Evolutionary conservation across 1,140 invertebrate species (phyloP), one percentile per base, ranked within the genome.

Genomic region (Druon quercuslanigerum): DNA sequence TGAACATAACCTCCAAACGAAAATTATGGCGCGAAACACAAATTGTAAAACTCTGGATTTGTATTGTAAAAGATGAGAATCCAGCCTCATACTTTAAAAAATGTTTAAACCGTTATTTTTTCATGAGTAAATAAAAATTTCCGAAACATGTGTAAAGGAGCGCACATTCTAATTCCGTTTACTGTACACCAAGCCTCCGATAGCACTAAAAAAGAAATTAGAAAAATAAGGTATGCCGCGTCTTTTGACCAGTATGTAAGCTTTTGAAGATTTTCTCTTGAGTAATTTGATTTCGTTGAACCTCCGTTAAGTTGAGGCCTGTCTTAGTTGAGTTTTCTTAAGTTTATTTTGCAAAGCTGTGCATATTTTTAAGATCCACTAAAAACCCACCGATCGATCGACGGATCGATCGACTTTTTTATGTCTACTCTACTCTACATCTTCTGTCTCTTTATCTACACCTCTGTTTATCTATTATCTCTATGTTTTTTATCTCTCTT

Each of bases 321-420:
- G 73, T 83, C 78, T 79, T 84, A 79, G 20, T 73, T 16, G 77
- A 83, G 74, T 83, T 79, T 78, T 14, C 66, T 84, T 78, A 70
- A 76, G 81, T 81, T 83, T 86, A 77, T 70, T 74, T 87, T 85
- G 84, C 82, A 84, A 54, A 87, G 86, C 86, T 83, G 70, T 82
- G 78, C 66, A 33, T 25, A 71, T 70, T 17, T 54, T 6, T 54
- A 17, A 54, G 8, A 17, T 54, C 52, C 52, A 54, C n/a, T n/a
- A 9, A 54, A 33, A 54, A 3, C 52, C 52, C n/a, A 54, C 2
- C 4, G 52, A 17, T 54, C 52, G 52, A 54, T 54, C n/a, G 52
- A 54, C 17, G n/a, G 51, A 52, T 14, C 13, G 51, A 52, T 52
- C 51, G 13, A 17, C 16, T 54, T 19, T 54, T 54, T 54, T 54